phyloP scores from a whole-genome alignment of 2,888 invertebrate species.

The Temnothorax unifasciatus region DNA sequence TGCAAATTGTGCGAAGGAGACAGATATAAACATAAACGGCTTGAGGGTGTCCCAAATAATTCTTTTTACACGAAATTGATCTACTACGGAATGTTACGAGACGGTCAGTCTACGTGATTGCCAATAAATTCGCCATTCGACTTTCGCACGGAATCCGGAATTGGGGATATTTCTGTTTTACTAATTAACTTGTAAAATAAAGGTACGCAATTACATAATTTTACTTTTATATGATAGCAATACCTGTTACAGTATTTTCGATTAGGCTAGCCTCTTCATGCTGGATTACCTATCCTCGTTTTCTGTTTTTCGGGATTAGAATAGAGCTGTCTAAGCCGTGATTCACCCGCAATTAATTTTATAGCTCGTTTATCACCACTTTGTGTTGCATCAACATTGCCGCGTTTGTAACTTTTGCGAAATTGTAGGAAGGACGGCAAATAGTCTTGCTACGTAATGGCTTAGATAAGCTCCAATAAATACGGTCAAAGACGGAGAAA shows the following conservation, averaged over 20 bases:
- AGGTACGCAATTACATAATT: constrained; percentile 79
- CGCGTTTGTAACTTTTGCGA: not conserved
- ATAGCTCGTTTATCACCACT: constrained; percentile 18
- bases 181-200: constrained; percentile 80
- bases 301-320: constrained; percentile 37
- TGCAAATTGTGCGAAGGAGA: constrained; percentile 12
- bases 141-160: constrained; percentile 54
- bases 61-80: constrained; percentile 63
- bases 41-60: constrained; percentile 62
- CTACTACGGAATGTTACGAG: constrained; percentile 47
- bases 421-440: not conserved
- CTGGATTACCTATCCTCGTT: constrained; percentile 67
- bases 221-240: constrained; percentile 84
- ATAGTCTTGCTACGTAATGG: not conserved
- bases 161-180: constrained; percentile 74
- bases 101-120: constrained; percentile 57
- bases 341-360: constrained; percentile 32
- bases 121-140: constrained; percentile 56
- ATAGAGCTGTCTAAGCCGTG: constrained; percentile 26
- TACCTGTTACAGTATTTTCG: constrained; percentile 86
- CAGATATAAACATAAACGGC: constrained; percentile 24
- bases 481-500: constrained; percentile 1
- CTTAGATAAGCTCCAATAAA: constrained; percentile 21
- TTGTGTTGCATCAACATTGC: not conserved
- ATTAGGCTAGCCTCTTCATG: constrained; percentile 83